A percentile compares a stretch with the other conserved stretches of the same genome.
These are phyloP conservation scores for Lepidurus arcticus DNA, from an alignment of 1,140 invertebrate genomes.

Conservation along the genomic window DNA sequence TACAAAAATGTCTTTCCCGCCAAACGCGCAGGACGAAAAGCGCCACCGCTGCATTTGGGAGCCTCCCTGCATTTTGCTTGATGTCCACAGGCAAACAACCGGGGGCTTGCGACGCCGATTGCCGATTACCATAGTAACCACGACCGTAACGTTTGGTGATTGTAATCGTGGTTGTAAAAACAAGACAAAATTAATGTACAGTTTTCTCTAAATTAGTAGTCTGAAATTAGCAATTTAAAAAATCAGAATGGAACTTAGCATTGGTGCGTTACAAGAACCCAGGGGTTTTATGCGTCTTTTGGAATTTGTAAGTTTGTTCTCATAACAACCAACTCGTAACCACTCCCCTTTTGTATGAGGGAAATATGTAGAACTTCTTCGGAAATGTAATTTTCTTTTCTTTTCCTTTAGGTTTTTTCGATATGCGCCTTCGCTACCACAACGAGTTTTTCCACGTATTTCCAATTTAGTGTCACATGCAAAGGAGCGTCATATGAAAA, in stretches of 20 bases:
- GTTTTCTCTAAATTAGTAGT: background rate
- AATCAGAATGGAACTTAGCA: constrained; percentile 46
- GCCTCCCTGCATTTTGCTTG: too few relatives aligned
- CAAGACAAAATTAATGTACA: background rate
- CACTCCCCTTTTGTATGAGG: constrained; percentile 27
- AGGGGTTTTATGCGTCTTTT: constrained; percentile 55
- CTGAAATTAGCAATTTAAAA: background rate
- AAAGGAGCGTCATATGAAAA: constrained; percentile 28
- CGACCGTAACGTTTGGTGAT: background rate
- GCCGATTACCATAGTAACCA: background rate
- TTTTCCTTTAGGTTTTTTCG: constrained; percentile 47
- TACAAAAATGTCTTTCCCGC: too few relatives aligned
- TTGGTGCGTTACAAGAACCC: constrained; percentile 53
- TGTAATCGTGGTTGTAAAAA: background rate
- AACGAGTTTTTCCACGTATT: constrained; percentile 45
- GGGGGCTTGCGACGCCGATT: background rate
- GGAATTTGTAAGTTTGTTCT: constrained; percentile 48
- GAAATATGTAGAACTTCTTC: background rate
- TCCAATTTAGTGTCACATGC: constrained; percentile 41
- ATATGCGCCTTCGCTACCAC: constrained; percentile 57
- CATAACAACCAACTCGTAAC: constrained; percentile 28
- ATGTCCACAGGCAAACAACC: too few relatives aligned
- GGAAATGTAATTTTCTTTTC: too few relatives aligned
- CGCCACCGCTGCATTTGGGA: too few relatives aligned
- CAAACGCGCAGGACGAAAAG: too few relatives aligned